Evolutionary conservation across 2,888 invertebrate species (phyloP).

Genomic region (Allacma fusca): DNA sequence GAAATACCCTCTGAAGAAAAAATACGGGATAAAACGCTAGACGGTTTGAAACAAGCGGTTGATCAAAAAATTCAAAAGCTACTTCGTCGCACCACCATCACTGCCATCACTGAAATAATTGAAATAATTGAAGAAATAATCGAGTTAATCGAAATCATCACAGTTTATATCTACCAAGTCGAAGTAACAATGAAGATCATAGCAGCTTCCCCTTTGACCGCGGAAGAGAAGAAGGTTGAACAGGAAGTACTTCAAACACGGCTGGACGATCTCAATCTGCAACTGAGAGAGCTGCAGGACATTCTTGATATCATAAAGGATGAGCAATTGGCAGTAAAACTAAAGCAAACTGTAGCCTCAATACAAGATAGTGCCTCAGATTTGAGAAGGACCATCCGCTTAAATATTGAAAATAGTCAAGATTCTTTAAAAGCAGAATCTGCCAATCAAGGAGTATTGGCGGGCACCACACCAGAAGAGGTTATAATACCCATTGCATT

Average conservation of each 20-base stretch:
- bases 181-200: constrained; percentile 75
- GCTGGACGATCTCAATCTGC: constrained; percentile 65
- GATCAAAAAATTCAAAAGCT: constrained; percentile 1
- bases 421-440: too few species aligned
- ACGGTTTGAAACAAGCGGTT: constrained; percentile 3
- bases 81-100: constrained; percentile 62
- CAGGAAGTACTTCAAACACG: constrained; percentile 63
- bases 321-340: not conserved
- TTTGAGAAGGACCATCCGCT: too few species aligned
- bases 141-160: constrained; percentile 80
- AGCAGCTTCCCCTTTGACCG: constrained; percentile 64
- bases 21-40: not conserved
- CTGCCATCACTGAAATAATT: constrained; percentile 73
- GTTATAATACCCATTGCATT: too few species aligned
- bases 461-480: too few species aligned
- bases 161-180: constrained; percentile 86
- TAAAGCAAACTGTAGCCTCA: not conserved
- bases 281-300: constrained; percentile 71
- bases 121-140: constrained; percentile 74
- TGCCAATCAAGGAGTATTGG: too few species aligned
- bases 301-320: not conserved
- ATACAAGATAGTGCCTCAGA: not conserved
- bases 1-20: not conserved
- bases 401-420: too few species aligned
- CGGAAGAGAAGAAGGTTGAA: constrained; percentile 44